Conservation (phyloP, 1,140 invertebrate species). For the Drosophila elegans region DNA sequence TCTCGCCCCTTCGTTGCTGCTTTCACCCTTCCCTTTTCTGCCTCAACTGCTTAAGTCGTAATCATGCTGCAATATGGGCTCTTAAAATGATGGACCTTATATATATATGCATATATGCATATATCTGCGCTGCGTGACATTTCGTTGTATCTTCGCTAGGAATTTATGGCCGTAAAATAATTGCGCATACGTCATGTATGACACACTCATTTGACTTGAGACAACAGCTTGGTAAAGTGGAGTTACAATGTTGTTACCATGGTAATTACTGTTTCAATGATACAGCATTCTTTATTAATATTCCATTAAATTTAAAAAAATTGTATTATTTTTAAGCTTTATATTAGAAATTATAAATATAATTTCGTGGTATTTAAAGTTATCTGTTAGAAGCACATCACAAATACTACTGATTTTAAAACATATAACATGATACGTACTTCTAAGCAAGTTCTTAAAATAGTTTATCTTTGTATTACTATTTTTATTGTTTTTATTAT, state of each 20-base stretch:
- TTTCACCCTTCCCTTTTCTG: conserved; percentile 2
- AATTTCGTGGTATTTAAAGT: too few relatives aligned
- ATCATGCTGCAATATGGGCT: conserved; percentile 68
- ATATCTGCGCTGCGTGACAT: conserved; percentile 18
- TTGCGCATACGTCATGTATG: conserved; percentile 71
- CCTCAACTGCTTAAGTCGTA: conserved; percentile 64
- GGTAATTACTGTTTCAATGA: not conserved
- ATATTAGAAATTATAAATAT: too few relatives aligned
- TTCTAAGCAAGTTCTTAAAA: too few relatives aligned
- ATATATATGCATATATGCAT: not conserved
- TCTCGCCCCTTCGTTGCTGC: conserved; percentile 11
- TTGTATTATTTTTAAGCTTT: too few relatives aligned
- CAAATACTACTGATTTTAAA: too few relatives aligned
- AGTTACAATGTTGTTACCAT: conserved; percentile 4
- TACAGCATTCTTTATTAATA: not conserved
- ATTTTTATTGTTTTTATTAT: too few relatives aligned
- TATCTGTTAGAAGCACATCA: too few relatives aligned
- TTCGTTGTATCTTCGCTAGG: conserved; percentile 40
- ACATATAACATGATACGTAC: too few relatives aligned
- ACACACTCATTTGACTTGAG: conserved; percentile 50
- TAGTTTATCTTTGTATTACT: too few relatives aligned
- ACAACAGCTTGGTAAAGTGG: conserved; percentile 18
- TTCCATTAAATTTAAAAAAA: not conserved
- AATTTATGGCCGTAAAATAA: conserved; percentile 73
- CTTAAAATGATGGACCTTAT: conserved; percentile 66